Evolutionary conservation across 1,140 invertebrate genomes (phyloP), one percentile per base, ranked within the genome.

Genomic region (Pseudoatta argentina): DNA sequence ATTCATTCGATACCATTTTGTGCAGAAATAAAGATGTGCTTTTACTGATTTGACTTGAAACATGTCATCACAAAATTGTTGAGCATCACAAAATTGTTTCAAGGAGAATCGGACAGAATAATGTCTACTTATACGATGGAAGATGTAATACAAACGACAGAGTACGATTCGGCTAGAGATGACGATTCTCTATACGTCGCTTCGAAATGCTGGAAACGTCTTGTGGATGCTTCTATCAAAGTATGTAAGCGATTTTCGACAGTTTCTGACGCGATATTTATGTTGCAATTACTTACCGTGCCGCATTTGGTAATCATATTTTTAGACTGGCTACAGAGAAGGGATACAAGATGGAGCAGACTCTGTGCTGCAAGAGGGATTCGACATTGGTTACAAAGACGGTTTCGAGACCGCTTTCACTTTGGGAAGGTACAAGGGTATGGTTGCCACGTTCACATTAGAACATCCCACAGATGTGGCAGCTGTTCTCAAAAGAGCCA

Each of bases 341-440:
- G 96, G 96, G 12, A 88, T 96, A 39, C 91, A 94, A 10, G 95
- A 95, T 92, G 96, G 96, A 53, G 88, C 94, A 48, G 91, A 96
- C 55, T 88, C 93, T 39, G 95, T 95, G 18, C 96, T 96, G 66
- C 96, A 97, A 92, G 82, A 94, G 3, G 95, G 95, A 85, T 97
- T 97, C 91, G 96, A 97, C 87, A 91, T 88, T 48, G 96, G 96
- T 7, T 97, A 96, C 88, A 90, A 90, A 24, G 94, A 96, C 85
- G 96, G 96, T n/a, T 95, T 96, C 24, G 93, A 93, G 82, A 95
- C 93, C 10, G 94, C 95, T 51, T 96, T 96, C 69, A 90, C 93
- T 78, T 67, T 97, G 66, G 95, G 96, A 85, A 93, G 93, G 90
- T 94, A 93, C 64, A 96, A 96, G 91, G 94, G 94, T 21, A 67